Conservation (phyloP, 2,113 vertebrate genomes). For the Colius striatus region DNA sequence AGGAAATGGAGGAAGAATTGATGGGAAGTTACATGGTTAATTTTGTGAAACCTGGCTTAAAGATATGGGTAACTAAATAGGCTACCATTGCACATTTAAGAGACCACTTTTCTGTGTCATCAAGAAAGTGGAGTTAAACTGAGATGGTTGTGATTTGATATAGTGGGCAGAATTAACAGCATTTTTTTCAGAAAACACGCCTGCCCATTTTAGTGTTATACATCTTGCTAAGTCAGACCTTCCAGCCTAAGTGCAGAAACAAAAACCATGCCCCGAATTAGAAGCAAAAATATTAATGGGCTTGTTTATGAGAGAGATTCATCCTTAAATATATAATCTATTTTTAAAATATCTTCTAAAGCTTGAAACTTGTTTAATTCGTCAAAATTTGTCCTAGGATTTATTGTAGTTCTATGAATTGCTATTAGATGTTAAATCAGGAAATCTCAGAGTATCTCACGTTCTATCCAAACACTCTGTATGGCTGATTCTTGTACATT, state of each 20-base stretch:
- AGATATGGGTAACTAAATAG: neutral
- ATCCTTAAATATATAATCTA: neutral
- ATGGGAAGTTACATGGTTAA: neutral
- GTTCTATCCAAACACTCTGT: neutral
- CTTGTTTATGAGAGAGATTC: neutral
- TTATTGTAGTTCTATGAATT: neutral
- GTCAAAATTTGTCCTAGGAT: neutral
- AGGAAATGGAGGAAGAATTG: neutral
- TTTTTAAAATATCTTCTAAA: neutral
- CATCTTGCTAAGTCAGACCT: neutral
- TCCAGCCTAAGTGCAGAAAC: neutral
- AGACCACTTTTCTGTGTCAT: neutral
- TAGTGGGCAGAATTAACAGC: neutral
- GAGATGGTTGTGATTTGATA: neutral
- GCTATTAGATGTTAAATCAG: neutral
- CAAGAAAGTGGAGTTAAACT: neutral
- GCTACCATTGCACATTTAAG: neutral
- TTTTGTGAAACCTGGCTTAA: neutral
- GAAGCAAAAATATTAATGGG: neutral
- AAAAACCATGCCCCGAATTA: neutral
- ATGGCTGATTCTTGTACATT: neutral
- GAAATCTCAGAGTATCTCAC: neutral
- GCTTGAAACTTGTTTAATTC: neutral
- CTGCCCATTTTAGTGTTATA: neutral
- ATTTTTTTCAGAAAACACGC: neutral